Evolutionary conservation across 2,797 vertebrate species (phyloP), one percentile per base, ranked within the genome.

Genomic region (Pipistrellus nathusii): DNA sequence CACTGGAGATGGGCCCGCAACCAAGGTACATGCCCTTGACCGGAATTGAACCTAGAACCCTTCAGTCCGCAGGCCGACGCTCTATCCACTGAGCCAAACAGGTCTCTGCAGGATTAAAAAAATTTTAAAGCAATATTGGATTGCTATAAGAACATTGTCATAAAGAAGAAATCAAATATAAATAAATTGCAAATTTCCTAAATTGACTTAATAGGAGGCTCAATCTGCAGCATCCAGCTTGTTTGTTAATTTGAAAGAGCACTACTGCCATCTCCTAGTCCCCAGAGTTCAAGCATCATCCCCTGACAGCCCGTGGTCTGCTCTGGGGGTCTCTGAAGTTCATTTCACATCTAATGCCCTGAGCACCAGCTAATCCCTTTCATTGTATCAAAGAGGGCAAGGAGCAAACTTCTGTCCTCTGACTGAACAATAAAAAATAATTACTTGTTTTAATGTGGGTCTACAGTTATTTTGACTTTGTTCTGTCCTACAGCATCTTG

Each of bases 381-480:
- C 93, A 81, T 21, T 86, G 69, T 95, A 25, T 86, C 76, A 66
- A 91, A 93, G 78, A 95, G 48, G 66, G 44, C 30, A 92, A 90
- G 38, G 59, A 88, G 72, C 80, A 94, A 92, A 96, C 62, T 66
- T 85, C 71, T 91, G 64, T 66, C 82, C 41, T 85, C 41, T 81
- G 21, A 90, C 9, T 87, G 90, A 95, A 85, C 82, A 96, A 88
- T 95, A 81, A 93, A 96, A 95, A 48, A 44, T 51, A 96, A 92
- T 97, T 91, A 86, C 59, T 91, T 91, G 14, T 90, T 96, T 93
- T 95, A 94, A 97, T 95, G 96, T 91, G 57, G 66, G 62, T 93
- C 91, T 87, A 8, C 13, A 77, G 81, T 73, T 96, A 82, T 94
- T 93, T 88, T 92, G 57, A 96, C 93, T 96, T 90, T 94, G 59